Evolutionary conservation across 2,113 vertebrate species (phyloP), one percentile per base, ranked within the genome.

Genomic region (Nothoprocta pentlandii): DNA sequence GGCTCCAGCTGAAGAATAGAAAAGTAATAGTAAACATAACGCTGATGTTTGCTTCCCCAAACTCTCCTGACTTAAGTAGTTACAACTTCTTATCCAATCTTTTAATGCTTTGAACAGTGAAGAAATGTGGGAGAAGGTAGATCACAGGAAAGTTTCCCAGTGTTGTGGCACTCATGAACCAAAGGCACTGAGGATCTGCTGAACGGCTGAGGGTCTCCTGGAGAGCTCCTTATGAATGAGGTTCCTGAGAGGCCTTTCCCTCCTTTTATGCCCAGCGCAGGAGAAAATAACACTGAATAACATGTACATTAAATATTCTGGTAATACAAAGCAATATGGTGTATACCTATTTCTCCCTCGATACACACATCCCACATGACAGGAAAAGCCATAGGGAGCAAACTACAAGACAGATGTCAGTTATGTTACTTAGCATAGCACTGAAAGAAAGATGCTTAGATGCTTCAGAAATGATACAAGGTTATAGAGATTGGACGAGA

Each of bases 1-100:
- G 98, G 99, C 90, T 99, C 98, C 97, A 99, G 44, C 99, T 99
- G 91, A 92, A 86, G 86, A 95, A 91, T 82, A 94, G 32, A 94
- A 94, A 87, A 94, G 21, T 42, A 73, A 36, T 13, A n/a, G 14
- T 88, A 82, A 88, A 75, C 8, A 44, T 44, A 56, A 39, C 5
- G 15, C 62, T 32, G 4, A 3, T 20, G 13, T 51, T 74, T 75
- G 14, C 16, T 22, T 73, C 21, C 44, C 49, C 23, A 77, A 64
- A 61, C 59, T 30, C 41, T 62, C n/a, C 62, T 53, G 9, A 69
- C 54, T 36, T 7, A 4, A 15, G 46, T 41, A 49, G 19, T 85
- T 86, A 59, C n/a, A 78, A 56, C 6, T 30, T 74, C 46, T 89
- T 71, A 77, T 53, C 44, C 53, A 28, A 5, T 47, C 78, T 86